Conservation (phyloP, 1,140 invertebrate genomes). For the Chlorops oryzae region DNA sequence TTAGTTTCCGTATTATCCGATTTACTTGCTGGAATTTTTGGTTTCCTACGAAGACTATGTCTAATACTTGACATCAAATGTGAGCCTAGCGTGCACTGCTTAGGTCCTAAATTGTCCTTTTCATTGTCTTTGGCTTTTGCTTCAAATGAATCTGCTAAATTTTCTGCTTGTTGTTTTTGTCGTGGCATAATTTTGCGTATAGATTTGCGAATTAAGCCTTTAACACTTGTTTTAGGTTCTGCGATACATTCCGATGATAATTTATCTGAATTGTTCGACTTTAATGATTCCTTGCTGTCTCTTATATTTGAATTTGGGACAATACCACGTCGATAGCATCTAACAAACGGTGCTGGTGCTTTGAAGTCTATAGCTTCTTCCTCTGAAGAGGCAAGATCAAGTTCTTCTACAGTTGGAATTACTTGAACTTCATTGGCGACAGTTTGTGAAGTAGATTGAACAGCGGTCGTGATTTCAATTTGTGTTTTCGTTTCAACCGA, state of each 20-base stretch:
- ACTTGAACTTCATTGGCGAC: neutral
- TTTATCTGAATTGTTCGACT: slow-evolving; percentile 18
- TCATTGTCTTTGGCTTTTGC: slow-evolving; percentile 3
- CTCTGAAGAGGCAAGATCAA: neutral
- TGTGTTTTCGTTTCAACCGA: no score
- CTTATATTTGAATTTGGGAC: slow-evolving; percentile 6
- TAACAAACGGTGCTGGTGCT: slow-evolving; percentile 36
- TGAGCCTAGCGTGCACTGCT: no score
- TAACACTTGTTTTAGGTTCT: slow-evolving; percentile 15
- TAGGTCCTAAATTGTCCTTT: no score
- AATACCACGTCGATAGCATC: slow-evolving; percentile 28
- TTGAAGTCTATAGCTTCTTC: slow-evolving; percentile 22
- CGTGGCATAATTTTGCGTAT: slow-evolving; percentile 39
- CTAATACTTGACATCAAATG: no score
- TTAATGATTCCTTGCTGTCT: slow-evolving; percentile 36
- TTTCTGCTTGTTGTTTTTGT: no score
- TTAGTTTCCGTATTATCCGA: no score
- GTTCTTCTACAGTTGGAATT: neutral
- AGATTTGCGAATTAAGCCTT: slow-evolving; percentile 38
- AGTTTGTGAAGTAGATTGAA: no score
- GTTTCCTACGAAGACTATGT: no score
- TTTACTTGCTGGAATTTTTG: no score
- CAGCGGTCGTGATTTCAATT: no score
- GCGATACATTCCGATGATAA: slow-evolving; percentile 18
- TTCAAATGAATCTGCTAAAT: slow-evolving; percentile 11